Evolutionary conservation across 1,140 invertebrate genomes (phyloP), one percentile per base, ranked within the genome.

Genomic region (Drosophila busckii): DNA sequence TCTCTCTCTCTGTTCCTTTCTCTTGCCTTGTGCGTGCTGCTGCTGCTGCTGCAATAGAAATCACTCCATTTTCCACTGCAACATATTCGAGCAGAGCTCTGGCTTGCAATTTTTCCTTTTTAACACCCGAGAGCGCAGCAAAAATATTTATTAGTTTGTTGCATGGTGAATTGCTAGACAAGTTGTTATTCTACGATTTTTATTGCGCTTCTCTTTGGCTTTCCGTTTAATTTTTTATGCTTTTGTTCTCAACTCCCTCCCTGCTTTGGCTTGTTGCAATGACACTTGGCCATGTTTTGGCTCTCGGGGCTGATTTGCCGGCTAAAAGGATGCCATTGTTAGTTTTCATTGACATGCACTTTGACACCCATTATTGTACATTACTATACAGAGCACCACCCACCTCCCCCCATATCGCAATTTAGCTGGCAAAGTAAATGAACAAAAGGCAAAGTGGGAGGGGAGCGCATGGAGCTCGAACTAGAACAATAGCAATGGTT

Each of bases 101-200:
- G 31, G 45, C 34, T 35, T 46, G 28, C 58, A 68, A 40, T n/a
- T n/a, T n/a, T 55, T 60, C 44, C 44, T 22, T 48, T 49, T 37
- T 37, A 55, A 19, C 60, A 63, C 63, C 60, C 58, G 55, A 80
- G 80, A 84, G 84, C 80, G 71, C 75, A 69, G n/a, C n/a, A 80
- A 65, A 67, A 80, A 84, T 84, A 84, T 84, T 84, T 84, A 84
- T 84, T 84, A 84, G 80, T 84, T 84, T 84, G 80, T 84, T 84
- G 84, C 84, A 84, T 84, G 80, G 80, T 84, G 80, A 84, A 84
- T 84, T 84, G 69, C 61, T 70, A 40, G 19, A 31, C 35, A 53
- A 42, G 41, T 48, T 31, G 41, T 68, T 53, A 49, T 32, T 41
- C 37, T 42, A 29, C 29, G 10, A 7, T 12, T 10, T 35, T 13